Evolutionary conservation across 2,888 invertebrate species (phyloP).

Genomic region (Omphaloscelis lunosa): DNA sequence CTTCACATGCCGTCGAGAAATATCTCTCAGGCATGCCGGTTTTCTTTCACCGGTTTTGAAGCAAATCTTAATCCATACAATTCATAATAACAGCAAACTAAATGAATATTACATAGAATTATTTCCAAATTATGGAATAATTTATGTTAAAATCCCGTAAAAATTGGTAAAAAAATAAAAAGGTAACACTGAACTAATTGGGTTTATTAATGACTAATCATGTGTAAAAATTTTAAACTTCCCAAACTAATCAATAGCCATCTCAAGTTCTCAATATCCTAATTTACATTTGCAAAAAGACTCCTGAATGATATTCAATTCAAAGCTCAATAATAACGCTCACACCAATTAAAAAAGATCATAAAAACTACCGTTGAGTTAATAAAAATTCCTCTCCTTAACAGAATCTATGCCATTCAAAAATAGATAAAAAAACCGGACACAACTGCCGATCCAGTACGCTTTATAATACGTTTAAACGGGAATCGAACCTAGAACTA

Average conservation of each 20-base stretch:
- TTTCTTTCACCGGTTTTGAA: too few species aligned
- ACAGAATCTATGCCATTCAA: conserved; percentile 8
- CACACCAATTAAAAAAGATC: conserved; percentile 13
- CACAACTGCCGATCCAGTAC: conserved; percentile 29
- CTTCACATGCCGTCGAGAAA: too few species aligned
- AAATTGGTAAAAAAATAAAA: too few species aligned
- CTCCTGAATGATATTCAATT: background rate
- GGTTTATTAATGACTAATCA: background rate
- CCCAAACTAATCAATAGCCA: background rate
- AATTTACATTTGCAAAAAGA: background rate
- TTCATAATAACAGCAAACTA: too few species aligned
- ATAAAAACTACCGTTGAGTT: conserved; percentile 30
- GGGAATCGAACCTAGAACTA: conserved; percentile 65
- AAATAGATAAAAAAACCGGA: conserved; percentile 22
- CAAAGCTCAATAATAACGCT: conserved; percentile 7
- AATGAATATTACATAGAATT: too few species aligned
- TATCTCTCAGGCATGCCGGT: too few species aligned
- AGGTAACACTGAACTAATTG: too few species aligned
- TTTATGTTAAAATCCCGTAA: too few species aligned
- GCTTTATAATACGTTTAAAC: conserved; percentile 68
- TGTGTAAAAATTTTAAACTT: background rate
- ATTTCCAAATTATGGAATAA: too few species aligned
- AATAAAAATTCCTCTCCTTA: conserved; percentile 39
- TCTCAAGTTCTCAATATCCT: background rate
- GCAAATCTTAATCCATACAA: too few species aligned